A percentile compares a stretch with the other conserved stretches of the same genome.
Conservation (phyloP, 2,113 vertebrate genomes). For the Peromyscus leucopus region DNA sequence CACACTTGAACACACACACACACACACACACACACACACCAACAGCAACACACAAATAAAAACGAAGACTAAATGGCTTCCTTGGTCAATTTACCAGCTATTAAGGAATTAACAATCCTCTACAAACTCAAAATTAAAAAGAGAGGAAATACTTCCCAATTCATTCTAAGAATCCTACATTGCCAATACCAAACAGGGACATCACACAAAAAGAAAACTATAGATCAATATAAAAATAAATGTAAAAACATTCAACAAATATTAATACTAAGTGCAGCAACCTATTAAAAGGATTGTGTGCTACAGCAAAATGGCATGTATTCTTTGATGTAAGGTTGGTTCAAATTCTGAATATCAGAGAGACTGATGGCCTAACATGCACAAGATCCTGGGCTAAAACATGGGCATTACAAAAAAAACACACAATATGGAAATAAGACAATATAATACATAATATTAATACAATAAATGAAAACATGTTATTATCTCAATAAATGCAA, state of each 20-base stretch:
- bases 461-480: background rate
- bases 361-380: background rate
- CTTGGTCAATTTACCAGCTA: background rate
- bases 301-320: background rate
- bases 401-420: background rate
- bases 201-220: background rate
- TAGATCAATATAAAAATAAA: constrained; percentile 9
- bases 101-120: constrained; percentile 12
- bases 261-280: background rate
- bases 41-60: background rate
- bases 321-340: background rate
- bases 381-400: background rate
- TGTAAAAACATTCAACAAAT: background rate
- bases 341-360: background rate
- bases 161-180: background rate
- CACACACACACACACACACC: background rate
- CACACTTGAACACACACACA: background rate
- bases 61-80: background rate
- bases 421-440: background rate
- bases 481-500: background rate
- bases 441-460: background rate
- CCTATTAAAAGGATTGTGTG: background rate
- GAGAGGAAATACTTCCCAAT: background rate
- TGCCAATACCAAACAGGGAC: background rate
- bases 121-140: constrained; percentile 9